Evolutionary conservation across 2,888 invertebrate species (phyloP).

Genomic region (Diaperis boleti): DNA sequence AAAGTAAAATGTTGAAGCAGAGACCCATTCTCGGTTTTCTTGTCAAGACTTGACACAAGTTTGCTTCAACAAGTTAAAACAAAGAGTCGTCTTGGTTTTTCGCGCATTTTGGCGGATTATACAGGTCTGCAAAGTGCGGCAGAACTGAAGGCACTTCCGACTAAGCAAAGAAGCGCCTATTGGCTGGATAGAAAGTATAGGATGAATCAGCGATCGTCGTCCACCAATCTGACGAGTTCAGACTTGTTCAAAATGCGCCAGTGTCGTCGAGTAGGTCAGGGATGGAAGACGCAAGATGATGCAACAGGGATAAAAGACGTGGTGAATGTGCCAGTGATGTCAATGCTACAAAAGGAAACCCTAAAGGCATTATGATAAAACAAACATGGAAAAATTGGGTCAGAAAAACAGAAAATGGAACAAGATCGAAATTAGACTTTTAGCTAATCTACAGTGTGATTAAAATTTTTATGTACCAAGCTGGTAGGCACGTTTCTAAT

Average conservation of each 20-base stretch:
- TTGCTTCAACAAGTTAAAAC: conserved; percentile 27
- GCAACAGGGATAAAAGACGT: neutral
- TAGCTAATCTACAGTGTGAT: too few species aligned
- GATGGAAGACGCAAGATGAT: conserved; percentile 7
- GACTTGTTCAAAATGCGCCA: conserved; percentile 30
- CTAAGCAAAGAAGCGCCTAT: conserved; percentile 2
- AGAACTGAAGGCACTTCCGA: conserved; percentile 27
- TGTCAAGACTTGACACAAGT: conserved; percentile 15
- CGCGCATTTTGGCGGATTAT: conserved; percentile 7
- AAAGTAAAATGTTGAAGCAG: neutral
- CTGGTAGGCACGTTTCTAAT: too few species aligned
- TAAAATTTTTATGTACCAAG: too few species aligned
- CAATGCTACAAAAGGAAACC: too few species aligned
- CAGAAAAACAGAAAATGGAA: too few species aligned
- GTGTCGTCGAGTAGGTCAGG: conserved; percentile 21
- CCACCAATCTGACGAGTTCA: conserved; percentile 33
- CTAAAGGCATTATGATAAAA: too few species aligned
- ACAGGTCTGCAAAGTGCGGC: neutral
- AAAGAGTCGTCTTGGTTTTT: conserved; percentile 11
- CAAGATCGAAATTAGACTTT: too few species aligned
- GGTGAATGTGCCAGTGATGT: too few species aligned
- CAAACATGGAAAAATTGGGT: too few species aligned
- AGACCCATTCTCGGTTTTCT: conserved; percentile 11
- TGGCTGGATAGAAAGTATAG: neutral
- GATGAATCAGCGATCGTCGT: conserved; percentile 20